A percentile compares a stretch with the other conserved stretches of the same genome.
Evolutionary conservation across 64 coral and sea anemone genomes (phyloP).

Genomic region (Dendrophyllia cribrosa): DNA sequence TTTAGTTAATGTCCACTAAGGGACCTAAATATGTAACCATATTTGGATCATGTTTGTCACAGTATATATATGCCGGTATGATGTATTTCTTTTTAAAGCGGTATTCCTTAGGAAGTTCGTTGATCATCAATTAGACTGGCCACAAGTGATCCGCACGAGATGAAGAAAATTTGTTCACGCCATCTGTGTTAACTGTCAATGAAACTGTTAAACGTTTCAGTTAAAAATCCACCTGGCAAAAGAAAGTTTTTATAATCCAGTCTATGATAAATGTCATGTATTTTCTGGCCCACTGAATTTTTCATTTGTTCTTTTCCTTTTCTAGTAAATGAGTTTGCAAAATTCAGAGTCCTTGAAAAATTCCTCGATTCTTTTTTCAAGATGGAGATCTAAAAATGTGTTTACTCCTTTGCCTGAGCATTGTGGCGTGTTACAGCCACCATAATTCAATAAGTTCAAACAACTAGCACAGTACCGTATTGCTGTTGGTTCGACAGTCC

Average conservation of each 20-base stretch:
- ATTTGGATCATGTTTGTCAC: slow-evolving; percentile 67
- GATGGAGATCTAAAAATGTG: slow-evolving; percentile 27
- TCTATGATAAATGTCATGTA: slow-evolving; percentile 65
- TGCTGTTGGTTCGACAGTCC: slow-evolving; percentile 8
- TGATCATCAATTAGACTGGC: slow-evolving; percentile 19
- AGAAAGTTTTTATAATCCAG: slow-evolving; percentile 70
- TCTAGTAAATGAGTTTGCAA: slow-evolving; percentile 48
- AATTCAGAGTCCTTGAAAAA: slow-evolving; percentile 61
- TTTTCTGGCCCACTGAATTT: slow-evolving; percentile 1
- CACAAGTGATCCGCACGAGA: slow-evolving; percentile 32
- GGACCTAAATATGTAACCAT: slow-evolving; percentile 54
- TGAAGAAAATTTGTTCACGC: slow-evolving; percentile 61
- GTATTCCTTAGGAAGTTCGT: slow-evolving; percentile 52
- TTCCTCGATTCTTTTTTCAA: slow-evolving; percentile 41
- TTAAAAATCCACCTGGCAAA: slow-evolving; percentile 59
- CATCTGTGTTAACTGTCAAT: slow-evolving; percentile 68
- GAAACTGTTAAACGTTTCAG: slow-evolving; percentile 52
- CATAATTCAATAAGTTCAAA: slow-evolving; percentile 15
- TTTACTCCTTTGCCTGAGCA: slow-evolving; percentile 3
- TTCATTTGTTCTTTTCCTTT: slow-evolving; percentile 70
- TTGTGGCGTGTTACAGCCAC: background rate
- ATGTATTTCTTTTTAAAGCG: slow-evolving; percentile 62
- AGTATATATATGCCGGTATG: slow-evolving; percentile 57
- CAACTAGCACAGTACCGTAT: slow-evolving; percentile 55
- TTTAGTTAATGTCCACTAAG: slow-evolving; percentile 57